Conservation (phyloP, 2,888 invertebrate genomes). For the Epirrita christyi region DNA sequence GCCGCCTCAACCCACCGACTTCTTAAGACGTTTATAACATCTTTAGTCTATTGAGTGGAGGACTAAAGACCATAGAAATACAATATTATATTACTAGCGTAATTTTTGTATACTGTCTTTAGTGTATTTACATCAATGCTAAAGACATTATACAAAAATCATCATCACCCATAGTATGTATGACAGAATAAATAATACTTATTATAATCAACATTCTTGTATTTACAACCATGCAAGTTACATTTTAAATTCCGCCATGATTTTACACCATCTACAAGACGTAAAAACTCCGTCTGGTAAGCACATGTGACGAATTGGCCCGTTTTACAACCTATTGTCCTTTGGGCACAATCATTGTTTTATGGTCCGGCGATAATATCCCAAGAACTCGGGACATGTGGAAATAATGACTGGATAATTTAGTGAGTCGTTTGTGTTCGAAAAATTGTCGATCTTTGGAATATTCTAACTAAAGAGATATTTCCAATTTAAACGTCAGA, state of each 20-base stretch:
- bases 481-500: too few relatives aligned
- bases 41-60: too few relatives aligned
- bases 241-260: constrained; percentile 8
- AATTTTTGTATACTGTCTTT: too few relatives aligned
- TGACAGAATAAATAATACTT: too few relatives aligned
- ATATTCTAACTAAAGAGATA: neutral
- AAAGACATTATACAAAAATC: too few relatives aligned
- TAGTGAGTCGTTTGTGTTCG: neutral
- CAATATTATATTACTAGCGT: too few relatives aligned
- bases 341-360: constrained; percentile 20
- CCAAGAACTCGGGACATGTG: constrained; percentile 12
- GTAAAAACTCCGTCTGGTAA: constrained; percentile 20
- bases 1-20: too few relatives aligned
- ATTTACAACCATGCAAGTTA: neutral
- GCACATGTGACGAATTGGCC: constrained; percentile 42
- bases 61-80: too few relatives aligned
- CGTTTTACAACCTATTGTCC: constrained; percentile 28
- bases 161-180: too few relatives aligned
- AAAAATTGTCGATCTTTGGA: neutral
- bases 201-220: constrained; percentile 24
- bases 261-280: constrained; percentile 2
- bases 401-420: constrained; percentile 5
- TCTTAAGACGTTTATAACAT: too few relatives aligned
- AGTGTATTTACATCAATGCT: too few relatives aligned
- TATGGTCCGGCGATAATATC: too few relatives aligned